Evolutionary conservation across 2,797 vertebrate genomes (phyloP).

Genomic region (Sciurus carolinensis): DNA sequence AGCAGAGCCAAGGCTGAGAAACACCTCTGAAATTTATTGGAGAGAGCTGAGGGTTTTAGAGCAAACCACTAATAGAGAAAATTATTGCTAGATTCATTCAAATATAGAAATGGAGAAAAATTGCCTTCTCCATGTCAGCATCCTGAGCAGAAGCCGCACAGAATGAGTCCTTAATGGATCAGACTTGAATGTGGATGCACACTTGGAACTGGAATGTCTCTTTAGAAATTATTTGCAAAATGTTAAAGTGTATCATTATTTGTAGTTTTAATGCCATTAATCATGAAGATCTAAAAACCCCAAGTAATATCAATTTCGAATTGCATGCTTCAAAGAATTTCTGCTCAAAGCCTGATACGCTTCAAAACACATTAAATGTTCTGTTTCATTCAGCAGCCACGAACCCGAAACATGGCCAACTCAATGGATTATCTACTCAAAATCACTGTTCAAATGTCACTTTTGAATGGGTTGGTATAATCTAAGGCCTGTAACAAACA

Average conservation of each 20-base stretch:
- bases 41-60: not conserved
- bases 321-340: not conserved
- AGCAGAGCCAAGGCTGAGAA: not conserved
- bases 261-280: not conserved
- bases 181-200: not conserved
- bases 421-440: not conserved
- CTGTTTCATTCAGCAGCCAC: not conserved
- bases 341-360: not conserved
- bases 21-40: not conserved
- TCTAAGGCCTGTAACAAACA: not conserved
- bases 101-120: constrained; percentile 23
- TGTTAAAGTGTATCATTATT: constrained; percentile 4
- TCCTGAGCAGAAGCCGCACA: not conserved
- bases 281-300: not conserved
- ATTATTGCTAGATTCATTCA: not conserved
- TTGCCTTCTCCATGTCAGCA: not conserved
- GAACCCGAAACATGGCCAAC: not conserved
- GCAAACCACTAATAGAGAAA: not conserved
- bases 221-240: constrained; percentile 39
- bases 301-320: not conserved
- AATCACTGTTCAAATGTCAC: not conserved
- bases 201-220: constrained; percentile 4
- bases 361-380: not conserved
- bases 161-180: not conserved
- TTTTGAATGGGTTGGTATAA: not conserved